These are phyloP conservation scores for Ailuropoda melanoleuca DNA, from an alignment of 2,113 vertebrate genomes.

Conservation along the genomic window DNA sequence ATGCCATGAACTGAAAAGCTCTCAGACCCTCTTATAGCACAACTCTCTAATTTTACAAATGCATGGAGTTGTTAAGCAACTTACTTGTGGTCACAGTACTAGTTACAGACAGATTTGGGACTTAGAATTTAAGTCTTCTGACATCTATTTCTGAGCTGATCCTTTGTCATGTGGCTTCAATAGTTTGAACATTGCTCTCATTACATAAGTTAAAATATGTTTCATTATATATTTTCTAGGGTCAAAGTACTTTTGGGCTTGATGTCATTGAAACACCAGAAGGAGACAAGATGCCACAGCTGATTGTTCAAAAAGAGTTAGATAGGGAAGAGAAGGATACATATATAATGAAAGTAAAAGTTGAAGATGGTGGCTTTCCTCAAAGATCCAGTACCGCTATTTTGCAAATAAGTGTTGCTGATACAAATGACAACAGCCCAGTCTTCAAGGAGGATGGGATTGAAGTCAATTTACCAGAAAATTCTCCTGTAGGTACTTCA, in stretches of 20 bases:
- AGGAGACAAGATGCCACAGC: constrained; percentile 97
- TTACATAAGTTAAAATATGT: background rate
- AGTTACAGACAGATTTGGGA: background rate
- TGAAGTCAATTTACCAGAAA: constrained; percentile 95
- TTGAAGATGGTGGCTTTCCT: constrained; percentile 96
- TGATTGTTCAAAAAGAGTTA: constrained; percentile 96
- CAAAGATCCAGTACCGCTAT: constrained; percentile 98
- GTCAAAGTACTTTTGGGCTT: constrained; percentile 95
- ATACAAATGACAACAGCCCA: constrained; percentile 97
- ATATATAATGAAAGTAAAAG: constrained; percentile 99
- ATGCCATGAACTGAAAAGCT: background rate
- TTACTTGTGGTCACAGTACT: background rate
- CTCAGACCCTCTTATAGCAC: background rate
- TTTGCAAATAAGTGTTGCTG: constrained; percentile 96
- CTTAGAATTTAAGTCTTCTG: background rate
- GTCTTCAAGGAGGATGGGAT: constrained; percentile 94
- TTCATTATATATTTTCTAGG: constrained; percentile 85
- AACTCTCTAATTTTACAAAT: background rate
- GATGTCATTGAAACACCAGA: constrained; percentile 98
- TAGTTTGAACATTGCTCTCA: background rate
- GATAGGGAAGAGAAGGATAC: constrained; percentile 98
- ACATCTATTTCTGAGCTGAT: background rate
- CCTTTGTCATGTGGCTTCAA: background rate
- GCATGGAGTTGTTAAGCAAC: background rate
- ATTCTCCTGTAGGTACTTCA: constrained; percentile 93